These are phyloP conservation scores for Epinotia bilunana DNA, from an alignment of 2,888 invertebrate species.

Conservation along the genomic window DNA sequence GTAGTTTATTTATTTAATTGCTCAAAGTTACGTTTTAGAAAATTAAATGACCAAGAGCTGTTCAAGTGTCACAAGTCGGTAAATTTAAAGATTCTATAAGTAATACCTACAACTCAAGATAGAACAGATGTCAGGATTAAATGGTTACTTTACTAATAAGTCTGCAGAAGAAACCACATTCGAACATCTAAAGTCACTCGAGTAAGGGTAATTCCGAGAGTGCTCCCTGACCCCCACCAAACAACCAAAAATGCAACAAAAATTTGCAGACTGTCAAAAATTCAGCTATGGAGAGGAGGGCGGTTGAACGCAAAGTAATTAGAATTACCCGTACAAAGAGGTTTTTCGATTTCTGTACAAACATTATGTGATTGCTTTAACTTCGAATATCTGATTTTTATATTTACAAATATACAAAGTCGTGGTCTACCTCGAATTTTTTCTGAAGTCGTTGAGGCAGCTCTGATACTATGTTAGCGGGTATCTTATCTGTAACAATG, in stretches of 20 bases:
- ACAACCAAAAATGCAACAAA: too few species aligned
- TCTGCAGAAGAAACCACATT: background rate
- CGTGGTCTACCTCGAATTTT: slow-evolving; percentile 68
- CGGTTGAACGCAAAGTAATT: too few species aligned
- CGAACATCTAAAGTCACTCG: background rate
- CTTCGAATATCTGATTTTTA: slow-evolving; percentile 26
- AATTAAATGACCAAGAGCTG: background rate
- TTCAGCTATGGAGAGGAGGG: too few species aligned
- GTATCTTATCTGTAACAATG: slow-evolving; percentile 89
- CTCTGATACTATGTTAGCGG: slow-evolving; percentile 91
- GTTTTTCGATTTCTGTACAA: background rate
- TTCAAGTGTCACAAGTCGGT: too few species aligned
- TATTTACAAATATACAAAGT: slow-evolving; percentile 69
- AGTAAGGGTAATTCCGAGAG: background rate
- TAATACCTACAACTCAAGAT: background rate
- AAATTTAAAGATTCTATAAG: too few species aligned
- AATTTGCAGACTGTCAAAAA: too few species aligned
- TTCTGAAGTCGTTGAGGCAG: slow-evolving; percentile 87
- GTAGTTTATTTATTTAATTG: too few species aligned
- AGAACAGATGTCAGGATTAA: background rate
- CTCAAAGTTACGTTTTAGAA: background rate
- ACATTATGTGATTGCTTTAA: background rate
- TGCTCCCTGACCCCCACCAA: too few species aligned
- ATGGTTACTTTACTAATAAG: background rate
- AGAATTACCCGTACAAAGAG: too few species aligned